A percentile compares a stretch with the other conserved stretches of the same genome.
These are phyloP conservation scores for Apus apus DNA, from an alignment of 2,113 vertebrate species.

Conservation along the genomic window DNA sequence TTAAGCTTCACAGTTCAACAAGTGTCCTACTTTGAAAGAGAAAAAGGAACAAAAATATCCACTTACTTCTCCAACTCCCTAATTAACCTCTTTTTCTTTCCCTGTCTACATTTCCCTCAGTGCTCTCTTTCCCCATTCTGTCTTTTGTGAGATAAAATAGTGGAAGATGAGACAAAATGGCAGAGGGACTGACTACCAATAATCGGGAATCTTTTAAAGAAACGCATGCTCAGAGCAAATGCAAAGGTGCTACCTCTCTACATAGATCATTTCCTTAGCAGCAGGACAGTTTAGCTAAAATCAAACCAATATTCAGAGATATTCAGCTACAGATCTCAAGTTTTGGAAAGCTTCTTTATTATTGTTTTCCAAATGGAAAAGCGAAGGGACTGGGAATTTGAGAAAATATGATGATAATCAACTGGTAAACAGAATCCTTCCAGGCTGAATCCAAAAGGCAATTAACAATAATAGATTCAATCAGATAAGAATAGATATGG, in stretches of 20 bases:
- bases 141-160: not conserved
- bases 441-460: not conserved
- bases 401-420: constrained; percentile 1
- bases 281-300: not conserved
- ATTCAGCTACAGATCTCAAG: constrained; percentile 1
- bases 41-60: not conserved
- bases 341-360: not conserved
- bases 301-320: constrained; percentile 10
- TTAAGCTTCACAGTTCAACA: constrained; percentile 51
- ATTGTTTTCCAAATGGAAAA: constrained; percentile 3
- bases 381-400: not conserved
- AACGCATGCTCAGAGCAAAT: not conserved
- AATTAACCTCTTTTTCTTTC: not conserved
- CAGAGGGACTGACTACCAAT: not conserved
- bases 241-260: not conserved
- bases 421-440: not conserved
- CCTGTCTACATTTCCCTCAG: not conserved
- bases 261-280: not conserved
- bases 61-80: not conserved
- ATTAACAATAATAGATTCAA: not conserved
- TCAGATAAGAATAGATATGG: not conserved
- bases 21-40: constrained; percentile 24
- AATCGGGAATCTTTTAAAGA: not conserved
- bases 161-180: constrained; percentile 21
- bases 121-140: not conserved